Evolutionary conservation across 2,797 vertebrate species (phyloP).

Genomic region (Neosilurus mollespiculum): DNA sequence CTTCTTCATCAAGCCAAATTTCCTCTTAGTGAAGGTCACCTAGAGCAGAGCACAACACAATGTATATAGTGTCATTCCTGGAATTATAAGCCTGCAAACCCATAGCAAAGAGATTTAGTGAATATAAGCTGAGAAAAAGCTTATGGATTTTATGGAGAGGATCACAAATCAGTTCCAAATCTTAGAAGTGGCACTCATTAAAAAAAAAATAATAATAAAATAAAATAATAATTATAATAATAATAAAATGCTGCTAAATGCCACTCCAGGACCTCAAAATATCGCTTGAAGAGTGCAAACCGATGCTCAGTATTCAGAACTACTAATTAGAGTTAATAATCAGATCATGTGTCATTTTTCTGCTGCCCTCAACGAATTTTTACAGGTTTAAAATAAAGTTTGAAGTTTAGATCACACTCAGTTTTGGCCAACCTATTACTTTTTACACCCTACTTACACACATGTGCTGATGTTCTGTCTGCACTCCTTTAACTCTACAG

Average conservation of each 20-base stretch:
- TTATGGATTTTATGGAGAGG: neutral
- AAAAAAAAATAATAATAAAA: neutral
- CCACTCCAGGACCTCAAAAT: neutral
- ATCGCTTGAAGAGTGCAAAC: neutral
- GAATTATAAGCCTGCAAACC: neutral
- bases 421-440: neutral
- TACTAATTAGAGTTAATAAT: too few relatives aligned
- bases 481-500: neutral
- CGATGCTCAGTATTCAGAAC: neutral
- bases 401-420: neutral
- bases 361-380: neutral
- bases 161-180: neutral
- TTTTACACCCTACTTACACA: neutral
- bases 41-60: slow-evolving; percentile 57
- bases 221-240: neutral
- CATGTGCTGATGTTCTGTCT: neutral
- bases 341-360: too few relatives aligned
- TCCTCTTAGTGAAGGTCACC: slow-evolving; percentile 97
- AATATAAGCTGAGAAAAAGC: neutral
- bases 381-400: neutral
- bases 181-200: neutral
- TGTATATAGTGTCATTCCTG: neutral
- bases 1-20: slow-evolving; percentile 94
- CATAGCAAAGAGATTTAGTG: neutral
- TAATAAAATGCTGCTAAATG: neutral